Evolutionary conservation across 2,888 invertebrate genomes (phyloP), one percentile per base, ranked within the genome.

Genomic region (Toxonevra muliebris): DNA sequence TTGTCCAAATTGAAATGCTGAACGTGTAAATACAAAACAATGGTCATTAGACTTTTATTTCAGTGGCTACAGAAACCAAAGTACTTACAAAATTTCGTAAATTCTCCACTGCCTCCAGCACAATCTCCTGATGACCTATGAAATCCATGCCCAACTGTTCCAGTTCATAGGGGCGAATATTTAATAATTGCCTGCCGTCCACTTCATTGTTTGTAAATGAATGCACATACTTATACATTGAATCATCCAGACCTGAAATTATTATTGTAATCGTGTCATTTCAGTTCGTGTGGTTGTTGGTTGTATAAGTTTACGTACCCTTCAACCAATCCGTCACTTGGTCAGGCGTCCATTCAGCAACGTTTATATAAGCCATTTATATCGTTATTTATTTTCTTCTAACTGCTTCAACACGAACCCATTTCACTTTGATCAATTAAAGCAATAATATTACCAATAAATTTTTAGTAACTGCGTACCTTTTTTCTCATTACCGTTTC

Each of bases 81-180:
- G 1, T 13, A 76, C 92, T 89, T 87, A 95, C 95, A 86, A 97
- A 93, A 86, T 95, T 93, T 76, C 93, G 87, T 58, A 98, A 88
- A 76, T 95, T 92, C 78, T 96, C 95, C 13, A 97, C 93, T 61
- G 96, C 96, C 85, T 97, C 96, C 57, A 98, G 87, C 72, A 98
- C 90, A 64, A 96, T 90, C 84, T 97, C 97, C 84, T 97, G 96
- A 83, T 97, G 97, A 11, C 97, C 97, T 71, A 98, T 90, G 81
- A 93, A 91, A 70, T 88, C 87, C 80, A 98, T 91, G 20, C 95
- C 94, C 65, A 97, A 88, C 82, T 93, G 91, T 80, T 95, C 93
- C 72, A 98, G 88, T 86, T 96, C 96, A 82, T 95, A 94, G 61
- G 95, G 92, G 69, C 95, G 90, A 78, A 97, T 88, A 82, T 92